Evolutionary conservation across 1,140 invertebrate species (phyloP).

Genomic region (Nixonia krombeini): DNA sequence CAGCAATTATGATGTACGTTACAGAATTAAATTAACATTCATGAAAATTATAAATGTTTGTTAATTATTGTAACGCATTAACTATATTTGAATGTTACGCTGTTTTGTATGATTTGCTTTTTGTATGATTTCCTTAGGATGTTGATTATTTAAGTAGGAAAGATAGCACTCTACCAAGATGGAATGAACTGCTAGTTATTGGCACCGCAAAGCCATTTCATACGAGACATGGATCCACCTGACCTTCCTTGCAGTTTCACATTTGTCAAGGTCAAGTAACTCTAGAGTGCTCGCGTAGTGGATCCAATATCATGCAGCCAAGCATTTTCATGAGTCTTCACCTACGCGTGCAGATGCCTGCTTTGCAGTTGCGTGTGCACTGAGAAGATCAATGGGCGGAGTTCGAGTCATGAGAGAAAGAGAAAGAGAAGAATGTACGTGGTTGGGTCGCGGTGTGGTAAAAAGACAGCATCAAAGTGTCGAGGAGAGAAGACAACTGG

Average conservation of each 20-base stretch:
- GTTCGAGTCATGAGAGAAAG: slow-evolving; percentile 8
- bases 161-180: no score
- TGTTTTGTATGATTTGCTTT: no score
- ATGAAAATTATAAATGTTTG: no score
- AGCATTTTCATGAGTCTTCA: slow-evolving; percentile 21
- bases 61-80: no score
- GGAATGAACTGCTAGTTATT: no score
- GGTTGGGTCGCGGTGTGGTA: slow-evolving; percentile 12
- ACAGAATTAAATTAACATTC: no score
- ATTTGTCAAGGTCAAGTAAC: slow-evolving; percentile 39
- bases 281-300: slow-evolving; percentile 6
- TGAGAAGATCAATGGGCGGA: slow-evolving; percentile 38
- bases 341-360: slow-evolving; percentile 21
- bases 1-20: no score
- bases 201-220: no score
- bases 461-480: slow-evolving; percentile 9
- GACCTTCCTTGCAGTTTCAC: slow-evolving; percentile 14
- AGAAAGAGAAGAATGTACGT: neutral
- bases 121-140: no score
- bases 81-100: no score
- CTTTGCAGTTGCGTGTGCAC: slow-evolving; percentile 14
- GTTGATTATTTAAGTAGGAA: no score
- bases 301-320: slow-evolving; percentile 10
- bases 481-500: slow-evolving; percentile 3
- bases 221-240: no score